Base-by-base conservation (phyloP, 2,888 invertebrate species). In the Cheilosia urbana region DNA sequence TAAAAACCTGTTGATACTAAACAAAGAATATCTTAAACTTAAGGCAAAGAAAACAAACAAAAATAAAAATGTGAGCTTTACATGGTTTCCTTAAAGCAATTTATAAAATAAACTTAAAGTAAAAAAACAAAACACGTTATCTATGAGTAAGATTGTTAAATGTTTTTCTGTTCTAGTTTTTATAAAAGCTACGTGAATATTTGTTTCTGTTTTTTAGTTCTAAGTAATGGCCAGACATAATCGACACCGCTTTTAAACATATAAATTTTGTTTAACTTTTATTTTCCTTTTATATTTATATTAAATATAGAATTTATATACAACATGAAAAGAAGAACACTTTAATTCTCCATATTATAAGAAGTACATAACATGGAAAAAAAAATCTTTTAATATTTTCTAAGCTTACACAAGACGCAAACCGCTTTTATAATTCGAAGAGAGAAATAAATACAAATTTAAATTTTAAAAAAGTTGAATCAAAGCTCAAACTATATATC, bases 11-110 rank as follows among this genome's bases (percentile, higher is more conserved):
- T 53, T 73, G 17, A 65, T 49, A 51, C n/a, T 24, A 24, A 53
- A 42, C 37, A 51, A 51, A 51, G 9, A 42, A 55, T 68, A 58
- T 51, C 37, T 53, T 79, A 73, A 51, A 55, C 19, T 63, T 73
- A 79, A 79, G 58, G 19, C 57, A 69, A 66, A 73, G 37, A 40
- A 34, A 62, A 49, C 15, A 77, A 55, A 66, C 2, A 68, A 72
- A 49, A 37, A 51, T 42, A 66, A 53, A 88, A 88, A 88, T 77
- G 89, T 89, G 90, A 90, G 90, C 90, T 90, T 90, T 90, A 89
- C 90, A 90, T 90, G 90, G 90, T 90, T 90, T 90, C 90, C 87
- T 69, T 80, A 82, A 82, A 77, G 79, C 87, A 87, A 82, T 87
- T 85, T 87, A 78, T 75, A 71, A 60, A 53, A 60, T 27, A 71